Base-by-base conservation (phyloP, 2,888 invertebrate species). In the Lypha dubia region DNA sequence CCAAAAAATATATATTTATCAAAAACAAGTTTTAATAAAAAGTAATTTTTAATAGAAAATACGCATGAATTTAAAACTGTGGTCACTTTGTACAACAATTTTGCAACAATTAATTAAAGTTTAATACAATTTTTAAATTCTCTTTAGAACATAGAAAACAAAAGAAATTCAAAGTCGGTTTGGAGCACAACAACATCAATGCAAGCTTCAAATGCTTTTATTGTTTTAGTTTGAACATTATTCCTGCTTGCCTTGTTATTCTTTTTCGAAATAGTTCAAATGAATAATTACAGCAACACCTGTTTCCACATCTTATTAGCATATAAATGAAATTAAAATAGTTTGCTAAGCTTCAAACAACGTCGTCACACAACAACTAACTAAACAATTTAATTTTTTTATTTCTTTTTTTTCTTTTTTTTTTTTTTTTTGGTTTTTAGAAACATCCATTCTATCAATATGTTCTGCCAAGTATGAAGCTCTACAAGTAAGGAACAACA, bases 321-420 rank as follows among this genome's bases (percentile, higher is more conserved):
- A 63, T 63, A 63, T 63, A 63, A 63, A 63, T 63, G 63, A 63
- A 63, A 46, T 63, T 63, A 28, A 44, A 63, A 46, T 63, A 63
- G 22, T 86, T 83, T 79, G 58, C 83, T 85, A 79, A 83, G 74
- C 83, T 70, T 74, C 74, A 79, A 79, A 79, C 79, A 75, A 75
- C 83, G 53, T 38, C 58, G n/a, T 28, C 74, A 62, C 51, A 35
- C 51, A 49, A 44, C 20, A 51, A 41, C 9, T n/a, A 51, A 77
- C 46, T 24, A 70, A 38, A 38, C 35, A 11, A n/a, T n/a, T n/a
- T n/a, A 28, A 28, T 2, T 35, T 35, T 35, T 38, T 38, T 51
- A 38, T 28, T 62, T 20, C 24, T n/a, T n/a, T n/a, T n/a, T n/a
- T n/a, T n/a, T n/a, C n/a, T n/a, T n/a, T n/a, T n/a, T n/a, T n/a